Evolutionary conservation across 2,888 invertebrate genomes (phyloP), one percentile per base, ranked within the genome.

Genomic region (Athalia circularis): DNA sequence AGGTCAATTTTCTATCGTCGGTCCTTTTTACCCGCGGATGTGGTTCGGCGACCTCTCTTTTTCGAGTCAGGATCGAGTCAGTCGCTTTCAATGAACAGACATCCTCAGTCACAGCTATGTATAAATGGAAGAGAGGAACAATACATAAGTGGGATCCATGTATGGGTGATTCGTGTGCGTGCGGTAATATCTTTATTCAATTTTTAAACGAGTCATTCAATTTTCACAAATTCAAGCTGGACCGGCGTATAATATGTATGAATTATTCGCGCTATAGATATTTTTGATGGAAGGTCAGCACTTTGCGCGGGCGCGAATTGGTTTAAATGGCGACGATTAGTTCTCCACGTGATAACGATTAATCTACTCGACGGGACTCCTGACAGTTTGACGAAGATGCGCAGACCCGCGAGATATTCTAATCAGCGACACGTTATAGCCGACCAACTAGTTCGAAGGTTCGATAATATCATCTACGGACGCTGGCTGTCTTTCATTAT

Each of bases 61-160:
- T 86, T 86, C 86, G 83, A 50, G 52, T 43, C 81, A 79, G 79
- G 79, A 78, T 72, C 78, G 61, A 80, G 52, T 9, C 50, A 79
- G 62, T 74, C 82, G 77, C 77, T 57, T 72, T 72, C 72, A 72
- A 72, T 72, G 59, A 72, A 59, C 52, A 59, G 45, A n/a, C 59
- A 72, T 59, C 29, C 29, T 29, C 29, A 29, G 29, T 29, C 29
- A 29, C 29, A 29, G 29, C 29, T 29, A 29, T 29, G 2, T 29
- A 29, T 29, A 29, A 29, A 29, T 29, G 29, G 2, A 29, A 29
- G 29, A 0, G 29, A 29, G 29, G 0, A 29, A 29, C 29, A 72
- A 48, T 59, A 57, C 72, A 47, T 57, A 59, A 64, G 7, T 7
- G 7, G 43, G 5, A 11, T 59, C 57, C 72, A 8, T 7, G 57